These are phyloP conservation scores for Morinoia aosen DNA, from an alignment of 2,888 invertebrate species.

Conservation along the genomic window DNA sequence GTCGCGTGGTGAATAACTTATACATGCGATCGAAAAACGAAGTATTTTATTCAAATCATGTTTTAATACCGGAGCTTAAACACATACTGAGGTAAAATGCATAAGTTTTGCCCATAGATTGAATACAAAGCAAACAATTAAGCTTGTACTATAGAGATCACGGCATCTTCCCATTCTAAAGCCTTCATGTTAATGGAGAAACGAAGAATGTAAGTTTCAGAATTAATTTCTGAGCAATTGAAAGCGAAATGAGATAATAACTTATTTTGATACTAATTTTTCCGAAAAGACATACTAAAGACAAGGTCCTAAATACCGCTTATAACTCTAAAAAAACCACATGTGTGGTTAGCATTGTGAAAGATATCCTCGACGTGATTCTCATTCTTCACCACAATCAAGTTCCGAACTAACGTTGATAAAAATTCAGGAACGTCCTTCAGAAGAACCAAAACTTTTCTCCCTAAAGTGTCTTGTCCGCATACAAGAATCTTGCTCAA, in stretches of 20 bases:
- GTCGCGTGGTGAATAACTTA: neutral
- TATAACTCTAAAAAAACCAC: neutral
- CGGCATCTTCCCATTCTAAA: neutral
- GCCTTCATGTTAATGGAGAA: neutral
- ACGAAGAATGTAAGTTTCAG: neutral
- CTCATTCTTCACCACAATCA: neutral
- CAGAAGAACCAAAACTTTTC: neutral
- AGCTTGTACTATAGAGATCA: neutral
- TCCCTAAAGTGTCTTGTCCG: neutral
- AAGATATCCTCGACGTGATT: neutral
- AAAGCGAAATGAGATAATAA: too few relatives aligned
- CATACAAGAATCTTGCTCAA: neutral
- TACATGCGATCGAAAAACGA: neutral
- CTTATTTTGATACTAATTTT: neutral
- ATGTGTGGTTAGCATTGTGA: neutral
- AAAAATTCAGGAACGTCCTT: neutral
- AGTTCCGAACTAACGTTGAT: neutral
- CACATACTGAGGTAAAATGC: neutral
- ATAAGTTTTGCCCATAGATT: neutral
- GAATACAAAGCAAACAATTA: neutral
- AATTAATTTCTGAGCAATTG: neutral
- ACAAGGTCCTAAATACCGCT: neutral
- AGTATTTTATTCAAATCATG: neutral
- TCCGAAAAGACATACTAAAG: neutral
- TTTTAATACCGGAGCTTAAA: neutral